A percentile compares a stretch with the other conserved stretches of the same genome.
These are phyloP conservation scores for Drosophila ironensis DNA, from an alignment of 1,140 invertebrate genomes.

Conservation along the genomic window DNA sequence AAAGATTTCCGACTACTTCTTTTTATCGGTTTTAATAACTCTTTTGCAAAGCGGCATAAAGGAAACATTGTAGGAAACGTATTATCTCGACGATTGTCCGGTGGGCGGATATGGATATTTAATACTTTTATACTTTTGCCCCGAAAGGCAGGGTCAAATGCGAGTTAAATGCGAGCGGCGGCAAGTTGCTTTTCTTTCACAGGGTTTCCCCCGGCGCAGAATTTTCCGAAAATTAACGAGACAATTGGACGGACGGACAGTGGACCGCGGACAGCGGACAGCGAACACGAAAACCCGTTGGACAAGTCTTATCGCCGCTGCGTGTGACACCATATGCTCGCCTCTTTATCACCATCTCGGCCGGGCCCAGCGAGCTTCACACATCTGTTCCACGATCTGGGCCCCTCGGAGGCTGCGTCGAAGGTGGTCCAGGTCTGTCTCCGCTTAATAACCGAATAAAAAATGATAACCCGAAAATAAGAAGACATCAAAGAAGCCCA, in stretches of 20 bases:
- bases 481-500: conserved; percentile 77
- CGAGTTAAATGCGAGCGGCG: conserved; percentile 55
- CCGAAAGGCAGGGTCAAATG: conserved; percentile 51
- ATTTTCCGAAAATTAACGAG: conserved; percentile 38
- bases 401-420: conserved; percentile 23
- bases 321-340: conserved; percentile 59
- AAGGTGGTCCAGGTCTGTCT: conserved; percentile 63
- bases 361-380: conserved; percentile 55
- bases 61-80: conserved; percentile 27
- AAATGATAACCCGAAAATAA: conserved; percentile 81
- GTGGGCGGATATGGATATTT: conserved; percentile 77
- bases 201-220: conserved; percentile 1
- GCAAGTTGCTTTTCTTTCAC: conserved; percentile 38
- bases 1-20: conserved; percentile 21
- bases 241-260: conserved; percentile 36
- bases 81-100: conserved; percentile 62
- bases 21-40: conserved; percentile 58
- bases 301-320: conserved; percentile 21
- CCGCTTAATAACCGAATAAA: conserved; percentile 79
- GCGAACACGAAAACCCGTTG: conserved; percentile 17
- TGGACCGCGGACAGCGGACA: conserved; percentile 7
- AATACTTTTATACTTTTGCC: conserved; percentile 60
- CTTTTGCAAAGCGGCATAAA: conserved; percentile 37
- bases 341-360: conserved; percentile 27
- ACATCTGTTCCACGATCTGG: conserved; percentile 56